phyloP scores from a whole-genome alignment of 1,140 invertebrate genomes.

The Heliconius eleuchia region DNA sequence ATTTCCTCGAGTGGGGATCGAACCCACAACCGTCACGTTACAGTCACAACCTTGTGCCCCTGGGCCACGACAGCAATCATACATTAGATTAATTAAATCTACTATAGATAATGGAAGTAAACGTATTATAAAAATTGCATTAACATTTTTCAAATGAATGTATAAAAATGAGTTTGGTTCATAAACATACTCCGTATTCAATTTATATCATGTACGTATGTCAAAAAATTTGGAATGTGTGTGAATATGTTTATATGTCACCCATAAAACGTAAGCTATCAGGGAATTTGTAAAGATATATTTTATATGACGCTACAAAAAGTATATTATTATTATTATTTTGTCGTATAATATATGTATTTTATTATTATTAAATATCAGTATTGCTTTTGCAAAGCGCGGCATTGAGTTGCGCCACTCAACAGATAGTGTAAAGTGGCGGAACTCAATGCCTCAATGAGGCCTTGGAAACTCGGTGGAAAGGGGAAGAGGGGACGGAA shows the following conservation, averaged over 20 bases:
- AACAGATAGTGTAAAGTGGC: neutral
- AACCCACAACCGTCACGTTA: too few relatives aligned
- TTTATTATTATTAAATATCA: too few relatives aligned
- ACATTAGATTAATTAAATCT: too few relatives aligned
- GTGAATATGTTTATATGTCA: neutral
- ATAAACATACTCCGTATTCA: neutral
- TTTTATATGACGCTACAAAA: slow-evolving; percentile 2
- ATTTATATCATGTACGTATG: neutral
- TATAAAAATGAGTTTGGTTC: neutral
- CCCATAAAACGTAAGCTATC: neutral
- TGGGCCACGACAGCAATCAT: too few relatives aligned
- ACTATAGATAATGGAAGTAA: too few relatives aligned
- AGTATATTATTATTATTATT: neutral
- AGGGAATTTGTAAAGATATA: neutral
- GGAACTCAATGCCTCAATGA: too few relatives aligned
- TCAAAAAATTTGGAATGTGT: neutral
- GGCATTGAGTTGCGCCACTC: neutral
- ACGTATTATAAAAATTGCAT: too few relatives aligned
- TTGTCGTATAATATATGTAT: neutral
- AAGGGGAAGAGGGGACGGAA: neutral
- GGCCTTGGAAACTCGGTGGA: neutral
- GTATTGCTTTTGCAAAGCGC: too few relatives aligned
- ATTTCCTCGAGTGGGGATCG: too few relatives aligned
- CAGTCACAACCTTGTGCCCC: too few relatives aligned
- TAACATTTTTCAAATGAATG: too few relatives aligned